Evolutionary conservation across 2,797 vertebrate genomes (phyloP).

Genomic region (Coracias cyanogaster): DNA sequence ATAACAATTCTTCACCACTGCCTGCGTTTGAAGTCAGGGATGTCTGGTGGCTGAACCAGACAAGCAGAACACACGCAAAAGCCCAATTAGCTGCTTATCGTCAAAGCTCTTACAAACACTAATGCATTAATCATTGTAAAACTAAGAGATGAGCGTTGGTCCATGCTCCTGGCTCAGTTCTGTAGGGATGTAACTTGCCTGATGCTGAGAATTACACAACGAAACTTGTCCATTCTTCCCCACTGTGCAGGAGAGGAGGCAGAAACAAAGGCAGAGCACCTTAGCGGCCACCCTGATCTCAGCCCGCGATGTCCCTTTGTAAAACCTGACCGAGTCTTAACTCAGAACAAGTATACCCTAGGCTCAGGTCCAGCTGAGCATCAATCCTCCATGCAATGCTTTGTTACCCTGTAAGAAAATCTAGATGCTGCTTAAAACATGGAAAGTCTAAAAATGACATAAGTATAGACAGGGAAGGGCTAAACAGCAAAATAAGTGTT

Average conservation of each 20-base stretch:
- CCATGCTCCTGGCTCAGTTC: not conserved
- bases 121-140: slow-evolving; percentile 57
- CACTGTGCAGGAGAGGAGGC: not conserved
- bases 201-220: not conserved
- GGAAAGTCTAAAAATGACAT: not conserved
- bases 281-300: not conserved
- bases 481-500: slow-evolving; percentile 26
- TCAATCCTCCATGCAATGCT: not conserved
- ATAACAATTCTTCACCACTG: not conserved
- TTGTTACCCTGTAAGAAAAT: not conserved
- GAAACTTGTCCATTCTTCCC: not conserved
- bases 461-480: not conserved
- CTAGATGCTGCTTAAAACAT: not conserved
- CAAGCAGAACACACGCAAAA: slow-evolving; percentile 47
- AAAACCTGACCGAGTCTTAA: not conserved
- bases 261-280: not conserved
- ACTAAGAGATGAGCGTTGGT: not conserved
- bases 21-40: slow-evolving; percentile 33
- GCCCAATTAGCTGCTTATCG: slow-evolving; percentile 56
- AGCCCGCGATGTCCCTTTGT: not conserved
- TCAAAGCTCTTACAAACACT: slow-evolving; percentile 56
- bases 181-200: not conserved
- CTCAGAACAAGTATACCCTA: not conserved
- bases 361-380: not conserved
- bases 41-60: slow-evolving; percentile 51